These are phyloP conservation scores for Microctenopoma lineatum DNA, from an alignment of 2,797 vertebrate genomes.

Conservation along the genomic window DNA sequence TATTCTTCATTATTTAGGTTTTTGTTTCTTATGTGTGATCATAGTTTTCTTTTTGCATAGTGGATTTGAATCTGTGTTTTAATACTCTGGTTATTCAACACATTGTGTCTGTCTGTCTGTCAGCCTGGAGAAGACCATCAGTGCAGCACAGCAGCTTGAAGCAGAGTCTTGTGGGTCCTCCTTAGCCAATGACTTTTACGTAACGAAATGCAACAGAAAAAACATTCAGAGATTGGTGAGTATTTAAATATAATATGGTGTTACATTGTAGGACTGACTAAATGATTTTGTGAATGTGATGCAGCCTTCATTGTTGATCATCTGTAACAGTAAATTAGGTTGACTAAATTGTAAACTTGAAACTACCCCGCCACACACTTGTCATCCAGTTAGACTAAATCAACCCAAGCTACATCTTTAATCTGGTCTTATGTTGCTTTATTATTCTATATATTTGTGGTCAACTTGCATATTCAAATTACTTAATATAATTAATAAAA, in stretches of 20 bases:
- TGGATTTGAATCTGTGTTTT: not conserved
- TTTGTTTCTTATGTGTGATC: not conserved
- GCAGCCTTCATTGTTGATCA: not conserved
- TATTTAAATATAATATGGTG: conserved; percentile 3
- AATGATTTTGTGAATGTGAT: not conserved
- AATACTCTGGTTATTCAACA: not conserved
- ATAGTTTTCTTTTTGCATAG: not conserved
- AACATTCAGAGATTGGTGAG: conserved; percentile 55
- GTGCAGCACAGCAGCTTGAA: conserved; percentile 39
- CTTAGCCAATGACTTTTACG: conserved; percentile 7
- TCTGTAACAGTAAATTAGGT: no score
- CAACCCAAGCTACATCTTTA: not conserved
- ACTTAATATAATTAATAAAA: no score
- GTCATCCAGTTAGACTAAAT: not conserved
- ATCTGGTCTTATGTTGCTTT: not conserved
- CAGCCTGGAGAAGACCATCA: conserved; percentile 60
- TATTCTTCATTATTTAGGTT: not conserved
- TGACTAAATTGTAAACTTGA: no score
- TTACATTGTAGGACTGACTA: not conserved
- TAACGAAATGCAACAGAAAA: conserved; percentile 21
- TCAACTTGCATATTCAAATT: no score
- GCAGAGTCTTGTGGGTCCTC: conserved; percentile 33
- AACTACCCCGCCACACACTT: no score
- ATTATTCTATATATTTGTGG: no score
- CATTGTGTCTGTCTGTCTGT: conserved; percentile 24